Conservation (phyloP, 2,797 vertebrate species). For the Borostomias antarcticus region DNA sequence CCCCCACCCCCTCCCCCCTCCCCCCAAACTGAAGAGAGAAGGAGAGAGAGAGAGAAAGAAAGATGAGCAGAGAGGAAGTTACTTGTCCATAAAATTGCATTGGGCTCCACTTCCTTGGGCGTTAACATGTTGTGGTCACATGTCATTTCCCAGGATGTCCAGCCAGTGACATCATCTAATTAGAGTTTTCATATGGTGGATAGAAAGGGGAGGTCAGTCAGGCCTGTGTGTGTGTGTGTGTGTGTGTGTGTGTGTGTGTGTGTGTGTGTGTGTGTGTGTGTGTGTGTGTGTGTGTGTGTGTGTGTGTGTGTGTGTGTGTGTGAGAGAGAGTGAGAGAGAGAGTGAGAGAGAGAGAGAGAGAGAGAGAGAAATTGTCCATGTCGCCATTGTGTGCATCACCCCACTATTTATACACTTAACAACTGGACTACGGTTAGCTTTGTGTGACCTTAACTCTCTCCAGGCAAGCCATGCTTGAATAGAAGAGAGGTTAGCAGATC, state of each 20-base stretch:
- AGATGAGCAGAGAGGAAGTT: not conserved
- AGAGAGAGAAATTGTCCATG: too few species aligned
- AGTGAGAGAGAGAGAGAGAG: not conserved
- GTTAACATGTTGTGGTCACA: slow-evolving; percentile 6
- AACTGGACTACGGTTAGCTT: too few species aligned
- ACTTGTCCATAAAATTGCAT: slow-evolving; percentile 7
- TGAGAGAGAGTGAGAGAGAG: not conserved
- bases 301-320: too few species aligned
- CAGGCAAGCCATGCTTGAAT: too few species aligned
- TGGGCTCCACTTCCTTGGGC: slow-evolving; percentile 6
- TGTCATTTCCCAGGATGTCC: slow-evolving; percentile 9
- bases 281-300: too few species aligned
- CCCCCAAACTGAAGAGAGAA: slow-evolving; percentile 37
- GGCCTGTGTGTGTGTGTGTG: not conserved
- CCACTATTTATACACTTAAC: too few species aligned
- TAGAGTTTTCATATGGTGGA: slow-evolving; percentile 5
- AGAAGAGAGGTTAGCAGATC: too few species aligned
- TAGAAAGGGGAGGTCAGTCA: not conserved
- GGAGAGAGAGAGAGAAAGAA: slow-evolving; percentile 18
- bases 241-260: not conserved
- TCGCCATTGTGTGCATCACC: too few species aligned
- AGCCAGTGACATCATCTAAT: slow-evolving; percentile 3
- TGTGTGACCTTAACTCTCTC: too few species aligned
- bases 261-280: not conserved
- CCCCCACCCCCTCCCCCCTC: too few species aligned